Evolutionary conservation across 2,113 vertebrate genomes (phyloP).

Genomic region (Mus pahari): DNA sequence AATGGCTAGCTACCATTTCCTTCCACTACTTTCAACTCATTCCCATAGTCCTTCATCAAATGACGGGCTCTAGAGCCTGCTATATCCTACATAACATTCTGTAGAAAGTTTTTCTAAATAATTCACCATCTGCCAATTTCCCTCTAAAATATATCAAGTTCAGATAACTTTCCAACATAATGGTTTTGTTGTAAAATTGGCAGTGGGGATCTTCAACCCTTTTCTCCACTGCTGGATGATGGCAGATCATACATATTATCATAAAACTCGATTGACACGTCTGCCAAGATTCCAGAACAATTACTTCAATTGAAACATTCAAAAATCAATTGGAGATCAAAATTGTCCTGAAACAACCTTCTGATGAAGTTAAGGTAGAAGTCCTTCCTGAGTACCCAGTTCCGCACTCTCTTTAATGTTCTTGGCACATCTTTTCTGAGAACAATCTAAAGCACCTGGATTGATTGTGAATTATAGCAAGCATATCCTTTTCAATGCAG

Average conservation of each 20-base stretch:
- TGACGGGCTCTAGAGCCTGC: not conserved
- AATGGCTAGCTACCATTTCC: not conserved
- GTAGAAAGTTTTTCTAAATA: not conserved
- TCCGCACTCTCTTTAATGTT: not conserved
- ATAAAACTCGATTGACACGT: not conserved
- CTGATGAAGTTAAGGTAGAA: conserved; percentile 4
- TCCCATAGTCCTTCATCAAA: not conserved
- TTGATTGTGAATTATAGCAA: not conserved
- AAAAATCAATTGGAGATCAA: not conserved
- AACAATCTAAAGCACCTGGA: not conserved
- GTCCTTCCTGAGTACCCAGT: not conserved
- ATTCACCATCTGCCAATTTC: not conserved
- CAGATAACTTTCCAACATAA: not conserved
- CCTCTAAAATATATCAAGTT: conserved; percentile 34
- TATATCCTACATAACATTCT: fast-evolving
- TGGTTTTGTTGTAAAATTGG: not conserved
- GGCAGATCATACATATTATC: not conserved
- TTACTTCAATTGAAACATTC: not conserved
- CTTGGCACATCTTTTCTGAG: conserved; percentile 7
- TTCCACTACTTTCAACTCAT: not conserved
- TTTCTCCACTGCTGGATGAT: not conserved
- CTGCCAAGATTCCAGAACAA: not conserved
- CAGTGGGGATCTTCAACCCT: not conserved
- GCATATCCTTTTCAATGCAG: not conserved
- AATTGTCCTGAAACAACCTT: conserved; percentile 11